These are phyloP conservation scores for Entomyzon cyanotis DNA, from an alignment of 2,113 vertebrate species.

Conservation along the genomic window DNA sequence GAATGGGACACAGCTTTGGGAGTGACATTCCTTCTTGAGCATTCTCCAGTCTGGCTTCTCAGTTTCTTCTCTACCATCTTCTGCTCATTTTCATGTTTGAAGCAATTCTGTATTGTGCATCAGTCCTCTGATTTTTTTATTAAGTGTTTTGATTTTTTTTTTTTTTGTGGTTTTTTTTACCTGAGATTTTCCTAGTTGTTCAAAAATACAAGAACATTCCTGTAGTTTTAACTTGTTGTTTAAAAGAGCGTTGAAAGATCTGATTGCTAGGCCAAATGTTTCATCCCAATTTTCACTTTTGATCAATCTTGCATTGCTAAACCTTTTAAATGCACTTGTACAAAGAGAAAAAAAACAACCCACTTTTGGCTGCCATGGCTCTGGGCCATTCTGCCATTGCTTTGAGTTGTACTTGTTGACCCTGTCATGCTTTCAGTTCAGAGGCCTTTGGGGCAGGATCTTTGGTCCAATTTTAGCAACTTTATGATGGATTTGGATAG, in stretches of 20 bases:
- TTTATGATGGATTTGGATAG: neutral
- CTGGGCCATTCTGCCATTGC: neutral
- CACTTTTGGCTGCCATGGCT: neutral
- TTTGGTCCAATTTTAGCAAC: conserved; percentile 34
- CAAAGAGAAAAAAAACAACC: neutral
- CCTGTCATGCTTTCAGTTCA: neutral
- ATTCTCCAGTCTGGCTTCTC: neutral
- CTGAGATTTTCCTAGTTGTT: neutral
- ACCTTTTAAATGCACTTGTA: neutral
- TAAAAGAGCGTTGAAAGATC: neutral
- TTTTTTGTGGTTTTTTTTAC: neutral
- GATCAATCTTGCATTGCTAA: neutral
- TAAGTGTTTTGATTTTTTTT: neutral
- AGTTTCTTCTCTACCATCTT: accelerated
- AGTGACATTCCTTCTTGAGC: neutral
- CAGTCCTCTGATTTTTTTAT: neutral
- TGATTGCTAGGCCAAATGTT: neutral
- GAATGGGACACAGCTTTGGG: neutral
- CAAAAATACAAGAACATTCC: neutral
- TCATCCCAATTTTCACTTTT: neutral
- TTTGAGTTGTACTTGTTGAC: neutral
- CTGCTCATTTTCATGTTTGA: neutral
- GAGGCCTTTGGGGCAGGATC: neutral
- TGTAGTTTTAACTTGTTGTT: neutral
- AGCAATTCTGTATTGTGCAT: neutral